Evolutionary conservation across 2,797 vertebrate species (phyloP).

Genomic region (Acipenser oxyrinchus): DNA sequence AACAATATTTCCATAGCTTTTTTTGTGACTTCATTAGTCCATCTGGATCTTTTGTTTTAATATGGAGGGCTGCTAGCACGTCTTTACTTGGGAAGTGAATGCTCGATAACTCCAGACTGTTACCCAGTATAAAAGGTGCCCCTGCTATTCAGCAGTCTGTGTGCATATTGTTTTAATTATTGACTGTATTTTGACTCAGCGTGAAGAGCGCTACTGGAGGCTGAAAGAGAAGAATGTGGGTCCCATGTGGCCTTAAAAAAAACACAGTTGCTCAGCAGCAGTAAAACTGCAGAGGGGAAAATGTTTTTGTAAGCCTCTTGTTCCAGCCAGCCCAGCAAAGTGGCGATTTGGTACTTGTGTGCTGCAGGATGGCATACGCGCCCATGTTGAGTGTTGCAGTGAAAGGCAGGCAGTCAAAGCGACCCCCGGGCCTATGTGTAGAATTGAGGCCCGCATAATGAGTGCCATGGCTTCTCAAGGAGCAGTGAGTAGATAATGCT

Average conservation of each 20-base stretch:
- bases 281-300: constrained; percentile 12
- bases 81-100: background rate
- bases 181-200: constrained; percentile 50
- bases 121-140: constrained; percentile 6
- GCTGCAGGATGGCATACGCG: constrained; percentile 45
- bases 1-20: no score
- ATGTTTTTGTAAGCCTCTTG: constrained; percentile 2
- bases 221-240: constrained; percentile 39
- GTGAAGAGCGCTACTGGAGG: constrained; percentile 40
- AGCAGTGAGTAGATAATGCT: no score
- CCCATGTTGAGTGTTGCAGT: constrained; percentile 35
- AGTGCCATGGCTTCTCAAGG: no score
- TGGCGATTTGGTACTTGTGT: constrained; percentile 43
- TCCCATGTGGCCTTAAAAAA: constrained; percentile 56
- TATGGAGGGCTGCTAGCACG: no score
- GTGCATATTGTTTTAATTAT: constrained; percentile 56
- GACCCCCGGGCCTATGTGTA: constrained; percentile 45
- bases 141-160: constrained; percentile 31
- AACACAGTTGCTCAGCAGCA: constrained; percentile 48
- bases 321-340: constrained; percentile 17
- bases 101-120: background rate
- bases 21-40: no score
- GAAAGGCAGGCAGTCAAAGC: constrained; percentile 38
- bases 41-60: no score
- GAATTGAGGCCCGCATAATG: no score